Evolutionary conservation across 2,797 vertebrate species (phyloP).

Genomic region (Adelosebastes latens): DNA sequence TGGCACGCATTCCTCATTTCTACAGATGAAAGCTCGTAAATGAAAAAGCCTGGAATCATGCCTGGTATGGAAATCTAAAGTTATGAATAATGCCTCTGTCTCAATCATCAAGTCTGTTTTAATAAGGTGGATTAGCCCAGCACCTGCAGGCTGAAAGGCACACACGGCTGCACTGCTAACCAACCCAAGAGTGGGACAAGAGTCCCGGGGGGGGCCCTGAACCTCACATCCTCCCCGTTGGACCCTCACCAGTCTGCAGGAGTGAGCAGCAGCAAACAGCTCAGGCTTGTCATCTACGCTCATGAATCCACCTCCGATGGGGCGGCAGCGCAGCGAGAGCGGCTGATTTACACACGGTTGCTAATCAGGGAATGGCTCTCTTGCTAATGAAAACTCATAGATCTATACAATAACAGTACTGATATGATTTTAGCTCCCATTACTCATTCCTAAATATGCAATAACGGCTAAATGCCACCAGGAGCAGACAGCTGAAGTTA

Average conservation of each 20-base stretch:
- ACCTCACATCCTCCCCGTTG: constrained; percentile 52
- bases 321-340: constrained; percentile 33
- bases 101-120: constrained; percentile 94
- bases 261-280: constrained; percentile 57
- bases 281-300: constrained; percentile 70
- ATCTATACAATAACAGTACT: constrained; percentile 75
- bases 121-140: constrained; percentile 92
- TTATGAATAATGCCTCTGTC: constrained; percentile 98
- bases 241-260: constrained; percentile 48
- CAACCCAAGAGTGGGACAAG: constrained; percentile 59
- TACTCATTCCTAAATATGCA: constrained; percentile 77
- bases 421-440: constrained; percentile 73
- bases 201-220: constrained; percentile 38
- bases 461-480: constrained; percentile 45
- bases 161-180: constrained; percentile 64
- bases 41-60: constrained; percentile 95
- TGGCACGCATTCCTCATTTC: constrained; percentile 92
- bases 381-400: constrained; percentile 87
- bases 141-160: constrained; percentile 75
- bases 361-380: constrained; percentile 86
- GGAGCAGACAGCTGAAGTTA: constrained; percentile 15
- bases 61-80: constrained; percentile 95
- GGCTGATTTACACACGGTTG: constrained; percentile 81
- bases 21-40: constrained; percentile 96
- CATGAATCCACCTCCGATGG: constrained; percentile 67